Evolutionary conservation across 2,797 vertebrate genomes (phyloP), one percentile per base, ranked within the genome.

Genomic region (Epinephelus malabaricus): DNA sequence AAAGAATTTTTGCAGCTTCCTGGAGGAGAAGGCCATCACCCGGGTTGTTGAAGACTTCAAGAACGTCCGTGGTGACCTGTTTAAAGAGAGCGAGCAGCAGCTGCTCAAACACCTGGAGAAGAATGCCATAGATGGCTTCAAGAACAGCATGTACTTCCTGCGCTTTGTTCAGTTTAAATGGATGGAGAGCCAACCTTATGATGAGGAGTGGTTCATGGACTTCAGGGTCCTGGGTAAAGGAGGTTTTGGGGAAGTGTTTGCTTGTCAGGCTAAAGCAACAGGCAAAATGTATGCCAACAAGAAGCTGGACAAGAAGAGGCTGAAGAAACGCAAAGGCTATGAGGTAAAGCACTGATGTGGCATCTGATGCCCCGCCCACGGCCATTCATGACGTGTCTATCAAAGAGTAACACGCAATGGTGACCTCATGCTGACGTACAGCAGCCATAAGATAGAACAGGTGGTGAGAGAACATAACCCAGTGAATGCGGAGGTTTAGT

Each of bases 211-310:
- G 96, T 96, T 96, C 85, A 91, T 89, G 88, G 95, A 96, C 81
- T 96, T 96, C 83, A 91, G 96, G 69, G 95, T 96, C 68, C 91
- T 96, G 54, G 95, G 95, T 2, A 96, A 95, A 83, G 95, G 95
- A 14, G 95, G 95, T 38, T 96, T 96, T 43, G 95, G 95, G 3
- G 94, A 96, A 85, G 95, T 96, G 66, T 93, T 84, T 46, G 95
- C 95, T 49, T 96, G 95, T 77, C 95, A 96, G 90, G 93, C 95
- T 13, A 96, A 94, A 78, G 95, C 95, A 19, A 96, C 96, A 0
- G 95, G 95, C 49, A 96, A 96, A 90, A 94, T 96, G 95, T 96
- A 96, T 0, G 95, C 95, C 78, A 96, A 96, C 90, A 96, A 96
- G 86, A 96, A 96, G 84, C 93, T 96, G 62, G 95, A 95, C 15